Percentiles rank a stretch among this genome's conserved stretches.
Conservation (phyloP, 53 echinoderm and acorn worm species). For the Glandiceps talaboti region DNA sequence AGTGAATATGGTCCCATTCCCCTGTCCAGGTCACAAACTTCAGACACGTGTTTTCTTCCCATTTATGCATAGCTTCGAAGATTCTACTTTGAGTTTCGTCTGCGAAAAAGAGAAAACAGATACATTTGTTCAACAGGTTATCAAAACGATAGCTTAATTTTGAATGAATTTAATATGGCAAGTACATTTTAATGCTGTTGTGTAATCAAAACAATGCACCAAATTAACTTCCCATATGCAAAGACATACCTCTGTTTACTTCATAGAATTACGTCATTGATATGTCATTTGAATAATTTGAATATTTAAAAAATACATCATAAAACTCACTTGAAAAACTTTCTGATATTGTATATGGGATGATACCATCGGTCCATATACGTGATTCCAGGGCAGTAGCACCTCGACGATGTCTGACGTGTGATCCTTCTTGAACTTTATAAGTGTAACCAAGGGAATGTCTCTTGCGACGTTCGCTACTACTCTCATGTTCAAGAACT, state of each 20-base stretch:
- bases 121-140: background rate
- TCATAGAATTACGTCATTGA: too few species aligned
- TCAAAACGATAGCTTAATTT: too few species aligned
- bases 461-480: too few species aligned
- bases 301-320: too few species aligned
- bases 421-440: background rate
- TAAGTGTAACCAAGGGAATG: background rate
- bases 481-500: too few species aligned
- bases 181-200: too few species aligned
- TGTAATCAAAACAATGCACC: too few species aligned
- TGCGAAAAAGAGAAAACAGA: too few species aligned
- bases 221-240: too few species aligned
- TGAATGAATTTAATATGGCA: too few species aligned
- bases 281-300: too few species aligned
- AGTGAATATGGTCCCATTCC: conserved; percentile 39
- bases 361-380: conserved; percentile 37
- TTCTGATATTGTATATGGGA: conserved; percentile 44
- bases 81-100: conserved; percentile 45
- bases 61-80: conserved; percentile 52
- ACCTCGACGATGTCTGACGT: conserved; percentile 21
- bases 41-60: conserved; percentile 81
- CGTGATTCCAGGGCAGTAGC: conserved; percentile 24
- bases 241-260: too few species aligned
- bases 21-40: conserved; percentile 41
- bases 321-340: conserved; percentile 29